Evolutionary conservation across 2,797 vertebrate species (phyloP).

Genomic region (Parauchenoglanis ngamensis): DNA sequence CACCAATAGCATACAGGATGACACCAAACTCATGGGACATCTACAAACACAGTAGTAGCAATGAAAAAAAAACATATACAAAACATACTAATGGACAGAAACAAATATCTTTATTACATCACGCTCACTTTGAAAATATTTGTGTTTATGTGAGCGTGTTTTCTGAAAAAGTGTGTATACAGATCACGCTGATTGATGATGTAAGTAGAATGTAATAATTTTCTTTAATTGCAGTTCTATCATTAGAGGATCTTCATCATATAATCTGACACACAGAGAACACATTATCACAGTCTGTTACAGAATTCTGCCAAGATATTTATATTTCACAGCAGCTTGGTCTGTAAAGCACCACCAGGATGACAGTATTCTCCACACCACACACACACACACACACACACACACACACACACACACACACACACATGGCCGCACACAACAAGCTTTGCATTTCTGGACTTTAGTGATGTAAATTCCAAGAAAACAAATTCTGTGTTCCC

Average conservation of each 20-base stretch:
- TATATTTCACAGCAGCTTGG: constrained; percentile 2
- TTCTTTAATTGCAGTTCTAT: not conserved
- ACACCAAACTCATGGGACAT: not conserved
- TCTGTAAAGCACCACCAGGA: not conserved
- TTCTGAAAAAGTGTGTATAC: not conserved
- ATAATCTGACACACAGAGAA: not conserved
- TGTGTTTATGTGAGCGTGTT: not conserved
- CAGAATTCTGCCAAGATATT: constrained; percentile 18
- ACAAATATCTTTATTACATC: not conserved
- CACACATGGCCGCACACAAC: not conserved
- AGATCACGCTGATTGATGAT: not conserved
- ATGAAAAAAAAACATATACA: too few species aligned
- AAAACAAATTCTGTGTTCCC: constrained; percentile 29
- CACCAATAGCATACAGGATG: not conserved
- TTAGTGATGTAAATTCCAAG: not conserved
- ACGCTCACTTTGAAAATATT: not conserved
- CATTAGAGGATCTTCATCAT: not conserved
- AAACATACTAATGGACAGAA: not conserved
- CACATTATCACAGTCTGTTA: not conserved
- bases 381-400: too few species aligned
- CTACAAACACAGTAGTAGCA: not conserved
- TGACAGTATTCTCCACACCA: too few species aligned
- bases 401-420: not conserved
- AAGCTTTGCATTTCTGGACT: constrained; percentile 21
- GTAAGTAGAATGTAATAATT: not conserved